These are phyloP conservation scores for Archocentrus centrarchus DNA, from an alignment of 2,113 vertebrate genomes.

Conservation along the genomic window DNA sequence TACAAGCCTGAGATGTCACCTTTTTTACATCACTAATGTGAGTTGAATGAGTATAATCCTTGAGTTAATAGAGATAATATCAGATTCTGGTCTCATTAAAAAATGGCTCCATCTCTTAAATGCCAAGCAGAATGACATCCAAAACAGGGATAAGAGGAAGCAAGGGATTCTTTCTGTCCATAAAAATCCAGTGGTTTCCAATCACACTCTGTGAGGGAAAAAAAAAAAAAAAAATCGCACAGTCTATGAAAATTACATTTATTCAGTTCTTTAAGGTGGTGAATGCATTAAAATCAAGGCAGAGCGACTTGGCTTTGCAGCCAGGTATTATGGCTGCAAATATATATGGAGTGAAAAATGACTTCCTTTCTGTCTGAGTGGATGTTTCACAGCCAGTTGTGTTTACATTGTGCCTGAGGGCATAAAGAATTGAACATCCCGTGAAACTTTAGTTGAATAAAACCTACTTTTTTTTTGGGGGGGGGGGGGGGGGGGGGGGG, in stretches of 20 bases:
- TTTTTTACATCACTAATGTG: slow-evolving; percentile 56
- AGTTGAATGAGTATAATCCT: slow-evolving; percentile 56
- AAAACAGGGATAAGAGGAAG: slow-evolving; percentile 46
- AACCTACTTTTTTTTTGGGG: background rate
- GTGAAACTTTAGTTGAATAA: slow-evolving; percentile 47
- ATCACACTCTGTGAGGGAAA: background rate
- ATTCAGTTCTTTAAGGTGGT: slow-evolving; percentile 47
- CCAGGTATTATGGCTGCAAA: slow-evolving; percentile 51
- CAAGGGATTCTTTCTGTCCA: slow-evolving; percentile 29
- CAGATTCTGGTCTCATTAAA: slow-evolving; percentile 59
- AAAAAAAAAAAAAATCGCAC: slow-evolving; percentile 9
- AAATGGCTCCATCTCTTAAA: slow-evolving; percentile 48
- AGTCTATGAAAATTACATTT: slow-evolving; percentile 54
- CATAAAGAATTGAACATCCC: slow-evolving; percentile 45
- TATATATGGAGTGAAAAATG: slow-evolving; percentile 58
- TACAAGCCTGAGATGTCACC: slow-evolving; percentile 54
- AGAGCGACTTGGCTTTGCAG: slow-evolving; percentile 39
- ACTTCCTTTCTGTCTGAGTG: slow-evolving; percentile 57
- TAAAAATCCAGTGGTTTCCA: slow-evolving; percentile 46
- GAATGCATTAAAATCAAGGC: slow-evolving; percentile 47
- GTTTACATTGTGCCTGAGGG: slow-evolving; percentile 44
- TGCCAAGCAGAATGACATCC: slow-evolving; percentile 42
- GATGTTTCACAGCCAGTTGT: slow-evolving; percentile 51
- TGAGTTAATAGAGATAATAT: slow-evolving; percentile 69
- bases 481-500: background rate